These are phyloP conservation scores for Patiria pectinifera DNA, from an alignment of 53 echinoderm and acorn worm genomes.

Conservation along the genomic window DNA sequence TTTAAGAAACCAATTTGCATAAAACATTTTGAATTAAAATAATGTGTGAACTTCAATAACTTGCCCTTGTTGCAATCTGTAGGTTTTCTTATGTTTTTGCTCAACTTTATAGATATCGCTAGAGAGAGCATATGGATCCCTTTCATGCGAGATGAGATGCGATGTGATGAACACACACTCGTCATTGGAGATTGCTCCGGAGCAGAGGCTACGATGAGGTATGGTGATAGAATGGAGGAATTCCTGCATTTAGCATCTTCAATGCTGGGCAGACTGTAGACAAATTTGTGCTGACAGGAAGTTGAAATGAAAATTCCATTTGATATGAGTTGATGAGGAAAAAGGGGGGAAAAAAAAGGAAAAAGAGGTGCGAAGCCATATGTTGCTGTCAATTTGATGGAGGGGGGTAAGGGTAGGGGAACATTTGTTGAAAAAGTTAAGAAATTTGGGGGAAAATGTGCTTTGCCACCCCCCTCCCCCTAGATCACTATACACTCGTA, in stretches of 20 bases:
- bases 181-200: constrained; percentile 72
- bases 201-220: constrained; percentile 69
- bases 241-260: not conserved
- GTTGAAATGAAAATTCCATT: not conserved
- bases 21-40: not conserved
- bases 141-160: constrained; percentile 70
- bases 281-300: not conserved
- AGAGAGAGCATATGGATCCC: constrained; percentile 75
- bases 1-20: not conserved
- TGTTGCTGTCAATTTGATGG: too few species aligned
- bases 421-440: too few species aligned
- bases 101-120: constrained; percentile 34
- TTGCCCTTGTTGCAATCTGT: not conserved
- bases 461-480: too few species aligned
- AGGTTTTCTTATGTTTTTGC: not conserved
- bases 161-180: constrained; percentile 62
- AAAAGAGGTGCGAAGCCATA: too few species aligned
- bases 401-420: too few species aligned
- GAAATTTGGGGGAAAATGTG: too few species aligned
- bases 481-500: too few species aligned
- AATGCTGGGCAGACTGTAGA: not conserved
- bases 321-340: too few species aligned
- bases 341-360: not conserved
- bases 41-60: too few species aligned
- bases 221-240: not conserved